Conservation (phyloP, 2,113 vertebrate species). For the Gymnorhina tibicen region DNA sequence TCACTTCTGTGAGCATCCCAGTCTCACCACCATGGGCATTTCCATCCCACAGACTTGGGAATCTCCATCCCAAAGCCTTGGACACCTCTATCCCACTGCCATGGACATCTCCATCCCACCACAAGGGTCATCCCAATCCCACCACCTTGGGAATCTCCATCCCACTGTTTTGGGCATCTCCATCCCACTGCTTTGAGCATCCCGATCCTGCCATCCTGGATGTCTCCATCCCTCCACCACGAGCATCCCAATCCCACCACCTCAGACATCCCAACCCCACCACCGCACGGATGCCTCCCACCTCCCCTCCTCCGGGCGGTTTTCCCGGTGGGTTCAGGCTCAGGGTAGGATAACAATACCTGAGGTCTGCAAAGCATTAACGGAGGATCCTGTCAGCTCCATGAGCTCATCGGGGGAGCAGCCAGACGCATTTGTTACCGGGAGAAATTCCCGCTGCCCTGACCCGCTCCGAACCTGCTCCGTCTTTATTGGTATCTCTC, state of each 20-base stretch:
- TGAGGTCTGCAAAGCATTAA: constrained; percentile 73
- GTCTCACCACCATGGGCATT: rapidly evolving
- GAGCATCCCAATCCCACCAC: rapidly evolving
- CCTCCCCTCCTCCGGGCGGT: constrained; percentile 44
- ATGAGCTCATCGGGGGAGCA: constrained; percentile 69
- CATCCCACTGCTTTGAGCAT: neutral
- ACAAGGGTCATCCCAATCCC: neutral
- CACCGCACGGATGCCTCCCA: neutral
- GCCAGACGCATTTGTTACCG: constrained; percentile 63
- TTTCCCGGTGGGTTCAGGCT: constrained; percentile 69
- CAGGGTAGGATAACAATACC: constrained; percentile 66
- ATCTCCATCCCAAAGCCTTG: rapidly evolving
- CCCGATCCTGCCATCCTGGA: rapidly evolving
- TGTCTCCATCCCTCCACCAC: neutral
- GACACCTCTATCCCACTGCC: rapidly evolving
- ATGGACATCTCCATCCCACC: neutral
- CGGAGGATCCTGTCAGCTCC: constrained; percentile 69
- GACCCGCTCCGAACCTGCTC: constrained; percentile 15
- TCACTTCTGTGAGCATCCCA: rapidly evolving
- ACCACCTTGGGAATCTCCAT: neutral
- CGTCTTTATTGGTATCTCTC: constrained; percentile 59
- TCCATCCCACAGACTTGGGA: neutral
- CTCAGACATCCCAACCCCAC: neutral
- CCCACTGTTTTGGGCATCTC: too few species aligned
- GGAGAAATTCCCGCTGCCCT: constrained; percentile 37